Evolutionary conservation across 2,113 vertebrate species (phyloP), one percentile per base, ranked within the genome.

Genomic region (Pionites leucogaster): DNA sequence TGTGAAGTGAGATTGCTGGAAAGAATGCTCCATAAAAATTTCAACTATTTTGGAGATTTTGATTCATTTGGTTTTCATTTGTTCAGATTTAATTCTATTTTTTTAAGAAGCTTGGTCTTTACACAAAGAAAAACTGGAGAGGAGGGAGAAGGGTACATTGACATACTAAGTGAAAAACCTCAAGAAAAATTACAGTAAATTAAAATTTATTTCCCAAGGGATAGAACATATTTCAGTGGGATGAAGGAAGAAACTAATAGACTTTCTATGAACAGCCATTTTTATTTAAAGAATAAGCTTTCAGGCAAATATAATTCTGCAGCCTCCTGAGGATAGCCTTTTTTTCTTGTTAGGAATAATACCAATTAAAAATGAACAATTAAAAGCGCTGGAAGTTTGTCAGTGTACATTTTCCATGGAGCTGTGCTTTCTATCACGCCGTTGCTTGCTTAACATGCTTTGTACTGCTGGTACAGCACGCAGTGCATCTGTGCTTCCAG

Each of bases 141-240:
- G 69, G 77, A 84, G 52, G 83, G 83, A 89, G 89, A 96, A 97
- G 82, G 88, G 88, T 97, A 96, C 53, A 92, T 82, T 92, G 78
- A 94, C 85, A 90, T 70, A 86, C 85, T 95, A 95, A 97, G 94
- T 76, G 95, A 97, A 96, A 96, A 95, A 96, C 92, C 86, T 76
- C 77, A 92, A 78, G 72, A 91, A 95, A 96, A 96, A 97, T 95
- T 96, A 95, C 93, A 97, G 94, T 86, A 97, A 96, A 97, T 97
- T 97, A 97, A 97, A 98, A 97, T 98, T 96, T 97, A 98, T 98
- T 97, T 98, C 97, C 96, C 97, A 91, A 85, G 95, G 97, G 97
- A 96, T 42, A 88, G 97, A 97, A 96, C 94, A 97, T 96, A 95
- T 97, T 98, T 97, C 95, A 96, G 81, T 94, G 90, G 93, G 96